Evolutionary conservation across 37 sponge, comb jelly and placozoan species (phyloP).

Genomic region (Hormiphora californensis): DNA sequence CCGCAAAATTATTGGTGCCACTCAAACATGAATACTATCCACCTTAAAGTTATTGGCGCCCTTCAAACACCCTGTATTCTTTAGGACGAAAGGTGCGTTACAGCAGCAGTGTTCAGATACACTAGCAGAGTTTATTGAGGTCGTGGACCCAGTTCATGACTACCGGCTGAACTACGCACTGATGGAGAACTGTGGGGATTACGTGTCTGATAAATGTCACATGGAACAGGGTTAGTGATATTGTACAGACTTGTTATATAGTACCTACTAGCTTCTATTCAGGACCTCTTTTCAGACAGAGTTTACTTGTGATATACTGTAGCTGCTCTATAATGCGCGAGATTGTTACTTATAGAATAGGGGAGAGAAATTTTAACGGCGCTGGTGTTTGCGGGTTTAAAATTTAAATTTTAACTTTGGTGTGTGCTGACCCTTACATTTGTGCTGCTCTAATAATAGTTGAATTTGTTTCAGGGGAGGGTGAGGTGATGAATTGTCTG

Average conservation of each 20-base stretch:
- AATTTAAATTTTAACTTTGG: too few relatives aligned
- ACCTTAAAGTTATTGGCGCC: neutral
- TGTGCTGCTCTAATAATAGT: too few relatives aligned
- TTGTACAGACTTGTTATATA: neutral
- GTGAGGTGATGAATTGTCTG: constrained; percentile 35
- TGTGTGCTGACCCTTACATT: too few relatives aligned
- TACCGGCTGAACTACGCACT: constrained; percentile 30
- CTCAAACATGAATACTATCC: too few relatives aligned
- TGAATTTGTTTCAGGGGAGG: neutral
- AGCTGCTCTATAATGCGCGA: too few relatives aligned
- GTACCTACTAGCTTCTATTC: neutral
- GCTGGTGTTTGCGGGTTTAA: too few relatives aligned
- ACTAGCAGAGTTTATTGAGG: neutral
- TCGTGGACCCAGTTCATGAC: constrained; percentile 21
- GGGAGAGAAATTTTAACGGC: too few relatives aligned
- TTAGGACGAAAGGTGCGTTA: neutral
- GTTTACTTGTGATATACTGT: too few relatives aligned
- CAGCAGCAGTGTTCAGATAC: neutral
- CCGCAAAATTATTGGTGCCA: too few relatives aligned
- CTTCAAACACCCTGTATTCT: too few relatives aligned
- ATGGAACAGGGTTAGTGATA: neutral
- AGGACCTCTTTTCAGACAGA: too few relatives aligned
- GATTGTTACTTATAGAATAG: too few relatives aligned
- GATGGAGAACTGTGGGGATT: constrained; percentile 39
- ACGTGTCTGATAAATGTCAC: neutral